phyloP scores from a whole-genome alignment of 2,888 invertebrate genomes.

The Polymixis flavicincta region DNA sequence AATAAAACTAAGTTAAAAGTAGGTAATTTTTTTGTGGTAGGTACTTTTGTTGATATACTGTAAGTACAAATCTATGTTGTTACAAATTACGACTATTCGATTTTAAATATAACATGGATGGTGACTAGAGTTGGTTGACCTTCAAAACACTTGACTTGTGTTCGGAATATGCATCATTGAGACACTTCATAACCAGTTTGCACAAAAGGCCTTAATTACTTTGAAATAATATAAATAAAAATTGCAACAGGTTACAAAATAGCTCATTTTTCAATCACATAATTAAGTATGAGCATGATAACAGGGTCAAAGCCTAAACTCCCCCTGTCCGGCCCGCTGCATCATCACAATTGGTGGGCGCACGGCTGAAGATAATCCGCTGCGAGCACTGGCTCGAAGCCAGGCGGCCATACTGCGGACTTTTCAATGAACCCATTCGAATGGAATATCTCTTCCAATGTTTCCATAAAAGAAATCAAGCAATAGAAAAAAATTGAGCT shows the following conservation, averaged over 20 bases:
- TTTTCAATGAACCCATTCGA: slow-evolving; percentile 89
- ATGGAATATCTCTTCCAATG: slow-evolving; percentile 89
- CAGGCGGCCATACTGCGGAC: slow-evolving; percentile 88
- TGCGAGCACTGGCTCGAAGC: slow-evolving; percentile 83
- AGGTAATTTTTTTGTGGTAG: background rate
- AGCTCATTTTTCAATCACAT: slow-evolving; percentile 62
- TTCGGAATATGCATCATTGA: no score
- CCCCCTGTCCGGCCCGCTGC: slow-evolving; percentile 76
- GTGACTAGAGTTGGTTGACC: no score
- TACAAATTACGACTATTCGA: background rate
- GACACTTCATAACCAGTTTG: background rate
- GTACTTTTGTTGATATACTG: background rate
- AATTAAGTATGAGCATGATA: slow-evolving; percentile 78
- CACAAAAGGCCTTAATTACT: background rate
- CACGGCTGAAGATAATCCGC: slow-evolving; percentile 86
- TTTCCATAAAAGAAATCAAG: slow-evolving; percentile 88
- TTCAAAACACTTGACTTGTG: background rate
- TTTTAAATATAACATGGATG: background rate
- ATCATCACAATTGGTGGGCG: slow-evolving; percentile 87
- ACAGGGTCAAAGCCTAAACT: slow-evolving; percentile 78
- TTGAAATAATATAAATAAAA: background rate
- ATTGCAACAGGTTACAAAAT: slow-evolving; percentile 5
- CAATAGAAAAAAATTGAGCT: slow-evolving; percentile 82
- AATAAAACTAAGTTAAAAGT: background rate
- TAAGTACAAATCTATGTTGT: background rate